phyloP scores from a whole-genome alignment of 37 sponge, comb jelly and placozoan genomes.

The Spongilla lacustris region DNA sequence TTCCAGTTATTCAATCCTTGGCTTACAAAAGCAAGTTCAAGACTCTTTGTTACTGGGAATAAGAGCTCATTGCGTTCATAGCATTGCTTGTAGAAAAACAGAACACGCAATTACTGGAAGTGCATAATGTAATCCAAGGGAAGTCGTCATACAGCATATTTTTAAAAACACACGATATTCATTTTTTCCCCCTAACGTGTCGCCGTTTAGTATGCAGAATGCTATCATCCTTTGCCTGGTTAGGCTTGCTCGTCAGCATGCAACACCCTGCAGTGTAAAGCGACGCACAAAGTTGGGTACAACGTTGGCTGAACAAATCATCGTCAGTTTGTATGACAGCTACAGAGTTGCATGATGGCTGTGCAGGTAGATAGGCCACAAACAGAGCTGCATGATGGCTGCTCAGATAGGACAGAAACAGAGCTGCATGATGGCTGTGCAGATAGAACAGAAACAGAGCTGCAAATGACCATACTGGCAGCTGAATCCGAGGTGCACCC shows the following conservation, averaged over 20 bases:
- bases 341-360: not conserved
- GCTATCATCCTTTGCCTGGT: not conserved
- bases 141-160: not conserved
- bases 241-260: not conserved
- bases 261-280: not conserved
- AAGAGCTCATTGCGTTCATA: not conserved
- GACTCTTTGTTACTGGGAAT: not conserved
- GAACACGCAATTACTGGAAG: not conserved
- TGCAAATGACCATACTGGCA: not conserved
- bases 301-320: not conserved
- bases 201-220: not conserved
- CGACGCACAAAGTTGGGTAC: not conserved
- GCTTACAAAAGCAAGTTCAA: conserved; percentile 14
- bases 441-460: not conserved
- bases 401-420: not conserved
- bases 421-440: not conserved
- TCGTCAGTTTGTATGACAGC: not conserved
- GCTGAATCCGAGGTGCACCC: not conserved
- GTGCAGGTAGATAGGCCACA: not conserved
- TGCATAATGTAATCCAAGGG: not conserved
- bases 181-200: not conserved
- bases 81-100: not conserved
- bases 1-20: conserved; percentile 33
- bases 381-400: not conserved
- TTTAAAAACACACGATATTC: not conserved